Evolutionary conservation across 2,797 vertebrate genomes (phyloP), one percentile per base, ranked within the genome.

Genomic region (Sebastes wilsoni): DNA sequence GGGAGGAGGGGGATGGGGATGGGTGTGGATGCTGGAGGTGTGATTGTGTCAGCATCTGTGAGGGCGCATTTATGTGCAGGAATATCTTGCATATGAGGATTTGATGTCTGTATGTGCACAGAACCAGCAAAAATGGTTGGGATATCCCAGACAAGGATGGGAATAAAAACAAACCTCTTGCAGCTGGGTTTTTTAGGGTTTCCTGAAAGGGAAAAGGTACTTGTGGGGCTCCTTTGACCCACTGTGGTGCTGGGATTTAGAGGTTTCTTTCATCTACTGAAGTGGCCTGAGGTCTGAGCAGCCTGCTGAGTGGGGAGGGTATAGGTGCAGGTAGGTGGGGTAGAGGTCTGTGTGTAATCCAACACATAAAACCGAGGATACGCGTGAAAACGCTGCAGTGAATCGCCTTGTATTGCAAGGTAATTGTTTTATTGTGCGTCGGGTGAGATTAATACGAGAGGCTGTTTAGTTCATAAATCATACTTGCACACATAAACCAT

Each of bases 181-280:
- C 22, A 32, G 22, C 34, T 36, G 34, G 4, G 5, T 38, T 46
- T 65, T 38, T 38, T 4, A 32, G 38, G 27, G 34, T 30, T 46
- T 80, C 66, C 76, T 83, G 66, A 56, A 13, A 36, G 20, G 36
- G 13, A 67, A 66, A 65, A 36, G 49, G 58, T 28, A 66, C 77
- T 36, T 72, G 38, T 16, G 34, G 54, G 76, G 71, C 8, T 81
- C 70, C 70, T 79, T 49, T 36, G 27, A 79, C 55, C 64, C 64
- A 52, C 12, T 20, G 32, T 66, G 62, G 46, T 52, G 77, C 70
- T 76, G 83, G 64, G 84, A 56, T 72, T 80, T 60, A n/a, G 36
- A 27, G 61, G 54, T 32, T 16, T 70, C 87, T 92, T 92, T 94
- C 88, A 94, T 92, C 71, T 87, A 10, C 66, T 64, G 77, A 75